A percentile compares a stretch with the other conserved stretches of the same genome.
Conservation (phyloP, 2,113 vertebrate genomes). For the Tyrannus savana region DNA sequence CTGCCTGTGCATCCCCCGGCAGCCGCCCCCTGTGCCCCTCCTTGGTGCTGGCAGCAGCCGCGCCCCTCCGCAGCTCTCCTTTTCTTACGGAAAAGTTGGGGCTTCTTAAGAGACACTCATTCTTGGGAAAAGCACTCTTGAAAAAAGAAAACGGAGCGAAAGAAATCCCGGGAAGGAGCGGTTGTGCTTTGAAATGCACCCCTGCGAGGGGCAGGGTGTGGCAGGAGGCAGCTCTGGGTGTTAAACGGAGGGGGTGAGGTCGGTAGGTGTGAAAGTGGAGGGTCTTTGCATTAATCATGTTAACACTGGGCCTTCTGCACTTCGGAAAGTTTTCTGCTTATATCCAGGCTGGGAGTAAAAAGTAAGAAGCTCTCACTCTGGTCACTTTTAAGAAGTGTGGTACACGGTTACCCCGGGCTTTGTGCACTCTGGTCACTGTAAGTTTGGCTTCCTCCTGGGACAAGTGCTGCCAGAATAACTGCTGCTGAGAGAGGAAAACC, state of each 20-base stretch:
- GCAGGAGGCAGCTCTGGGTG: neutral
- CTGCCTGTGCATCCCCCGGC: neutral
- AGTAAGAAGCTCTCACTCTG: neutral
- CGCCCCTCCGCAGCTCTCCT: rapidly evolving
- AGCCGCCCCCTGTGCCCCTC: neutral
- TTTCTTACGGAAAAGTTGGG: neutral
- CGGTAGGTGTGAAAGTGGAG: too few species aligned
- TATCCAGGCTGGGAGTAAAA: neutral
- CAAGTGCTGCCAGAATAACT: neutral
- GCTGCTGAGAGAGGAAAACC: neutral
- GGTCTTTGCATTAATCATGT: neutral
- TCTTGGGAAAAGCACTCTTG: neutral
- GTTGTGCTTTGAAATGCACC: rapidly evolving
- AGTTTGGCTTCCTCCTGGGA: neutral
- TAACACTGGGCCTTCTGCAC: neutral
- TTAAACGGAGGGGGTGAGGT: rapidly evolving
- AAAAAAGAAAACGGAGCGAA: neutral
- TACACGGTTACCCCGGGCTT: neutral
- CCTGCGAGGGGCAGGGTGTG: neutral
- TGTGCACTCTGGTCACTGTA: rapidly evolving
- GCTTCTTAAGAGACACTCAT: rapidly evolving
- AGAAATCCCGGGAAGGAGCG: neutral
- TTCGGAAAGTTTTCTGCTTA: neutral
- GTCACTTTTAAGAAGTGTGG: neutral
- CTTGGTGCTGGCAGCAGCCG: rapidly evolving